Conservation (phyloP, 2,888 invertebrate genomes). For the Griposia aprilina region DNA sequence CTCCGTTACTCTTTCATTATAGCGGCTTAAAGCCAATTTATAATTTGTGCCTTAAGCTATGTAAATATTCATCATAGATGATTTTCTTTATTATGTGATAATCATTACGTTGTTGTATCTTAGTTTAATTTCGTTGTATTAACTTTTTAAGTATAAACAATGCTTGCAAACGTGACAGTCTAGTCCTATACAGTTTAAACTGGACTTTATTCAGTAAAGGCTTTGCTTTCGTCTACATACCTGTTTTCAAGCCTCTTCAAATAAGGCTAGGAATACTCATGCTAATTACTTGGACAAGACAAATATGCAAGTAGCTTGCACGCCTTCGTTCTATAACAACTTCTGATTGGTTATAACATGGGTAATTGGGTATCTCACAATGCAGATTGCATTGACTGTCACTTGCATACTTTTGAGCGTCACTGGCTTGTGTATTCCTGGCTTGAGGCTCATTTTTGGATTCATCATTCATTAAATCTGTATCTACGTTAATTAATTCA, state of each 20-base stretch:
- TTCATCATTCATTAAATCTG: conserved; percentile 25
- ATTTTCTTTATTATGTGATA: conserved; percentile 83
- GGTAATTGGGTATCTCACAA: neutral
- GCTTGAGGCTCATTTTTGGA: conserved; percentile 20
- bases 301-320: neutral
- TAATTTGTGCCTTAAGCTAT: conserved; percentile 86
- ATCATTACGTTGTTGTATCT: conserved; percentile 78
- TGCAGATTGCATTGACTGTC: too few relatives aligned
- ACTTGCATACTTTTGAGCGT: neutral
- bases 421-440: neutral
- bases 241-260: conserved; percentile 30
- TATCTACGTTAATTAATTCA: conserved; percentile 33
- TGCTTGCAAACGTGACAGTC: conserved; percentile 81
- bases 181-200: conserved; percentile 79
- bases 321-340: neutral
- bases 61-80: conserved; percentile 88
- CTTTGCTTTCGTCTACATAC: conserved; percentile 60
- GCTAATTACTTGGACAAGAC: neutral
- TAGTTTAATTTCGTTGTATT: conserved; percentile 74
- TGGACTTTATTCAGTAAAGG: conserved; percentile 70
- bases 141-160: conserved; percentile 70
- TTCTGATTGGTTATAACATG: neutral
- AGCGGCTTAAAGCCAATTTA: conserved; percentile 83
- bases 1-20: conserved; percentile 33
- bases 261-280: neutral